Evolutionary conservation across 2,797 vertebrate genomes (phyloP).

Genomic region (Choloepus didactylus): DNA sequence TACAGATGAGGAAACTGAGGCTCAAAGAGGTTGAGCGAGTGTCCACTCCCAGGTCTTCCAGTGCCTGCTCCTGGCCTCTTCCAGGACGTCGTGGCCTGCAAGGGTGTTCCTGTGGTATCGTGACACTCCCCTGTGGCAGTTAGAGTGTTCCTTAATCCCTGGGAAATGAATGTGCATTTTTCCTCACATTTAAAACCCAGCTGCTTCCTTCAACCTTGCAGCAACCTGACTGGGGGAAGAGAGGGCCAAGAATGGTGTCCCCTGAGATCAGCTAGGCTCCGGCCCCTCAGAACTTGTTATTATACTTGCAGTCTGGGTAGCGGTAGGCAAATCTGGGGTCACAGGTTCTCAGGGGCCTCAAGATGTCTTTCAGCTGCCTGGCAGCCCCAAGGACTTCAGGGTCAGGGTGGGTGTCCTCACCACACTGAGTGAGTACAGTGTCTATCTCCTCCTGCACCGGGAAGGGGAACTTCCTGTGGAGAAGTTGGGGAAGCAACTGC

Average conservation of each 20-base stretch:
- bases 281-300: conserved; percentile 80
- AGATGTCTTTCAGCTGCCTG: conserved; percentile 84
- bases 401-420: conserved; percentile 52
- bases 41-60: neutral
- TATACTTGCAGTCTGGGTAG: conserved; percentile 93
- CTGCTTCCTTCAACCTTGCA: neutral
- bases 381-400: conserved; percentile 70
- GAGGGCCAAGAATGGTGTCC: neutral
- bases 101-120: neutral
- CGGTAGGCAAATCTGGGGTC: conserved; percentile 90
- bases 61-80: neutral
- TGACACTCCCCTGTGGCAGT: neutral
- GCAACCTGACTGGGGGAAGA: neutral
- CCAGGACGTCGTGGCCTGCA: neutral
- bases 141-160: neutral
- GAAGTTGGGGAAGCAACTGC: conserved; percentile 88
- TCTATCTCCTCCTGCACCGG: conserved; percentile 85
- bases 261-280: neutral
- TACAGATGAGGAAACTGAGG: neutral
- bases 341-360: conserved; percentile 89
- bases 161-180: conserved; percentile 15
- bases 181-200: neutral
- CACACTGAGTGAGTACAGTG: conserved; percentile 85
- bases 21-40: neutral
- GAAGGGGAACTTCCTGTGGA: conserved; percentile 84